These are phyloP conservation scores for Acanthosoma haemorrhoidale DNA, from an alignment of 2,888 invertebrate species.

Conservation along the genomic window DNA sequence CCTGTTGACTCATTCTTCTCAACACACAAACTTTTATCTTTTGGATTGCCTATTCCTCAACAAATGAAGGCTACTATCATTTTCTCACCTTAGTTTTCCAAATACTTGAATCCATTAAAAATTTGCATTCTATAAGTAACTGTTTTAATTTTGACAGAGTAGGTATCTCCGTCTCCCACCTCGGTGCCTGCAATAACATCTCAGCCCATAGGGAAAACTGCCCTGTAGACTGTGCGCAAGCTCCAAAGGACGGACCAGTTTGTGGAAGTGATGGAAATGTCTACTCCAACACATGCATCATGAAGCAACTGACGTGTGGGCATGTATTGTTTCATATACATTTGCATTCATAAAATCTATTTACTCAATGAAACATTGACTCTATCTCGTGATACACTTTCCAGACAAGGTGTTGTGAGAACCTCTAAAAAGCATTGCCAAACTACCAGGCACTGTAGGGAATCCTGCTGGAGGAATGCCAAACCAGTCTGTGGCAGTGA, in stretches of 20 bases:
- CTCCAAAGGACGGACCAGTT: constrained; percentile 81
- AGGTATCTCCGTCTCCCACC: constrained; percentile 58
- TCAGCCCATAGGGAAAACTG: constrained; percentile 84
- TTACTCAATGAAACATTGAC: background rate
- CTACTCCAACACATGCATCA: constrained; percentile 87
- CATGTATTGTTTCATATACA: constrained; percentile 47
- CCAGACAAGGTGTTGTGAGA: constrained; percentile 74
- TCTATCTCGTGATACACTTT: constrained; percentile 42
- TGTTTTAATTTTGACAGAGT: constrained; percentile 22
- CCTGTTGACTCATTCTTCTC: no score
- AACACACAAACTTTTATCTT: no score
- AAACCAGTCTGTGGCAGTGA: constrained; percentile 86
- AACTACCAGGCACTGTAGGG: constrained; percentile 83
- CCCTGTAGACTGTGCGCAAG: constrained; percentile 78
- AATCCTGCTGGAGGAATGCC: constrained; percentile 85
- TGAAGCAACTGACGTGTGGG: constrained; percentile 87
- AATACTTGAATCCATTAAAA: background rate
- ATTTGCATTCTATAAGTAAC: background rate
- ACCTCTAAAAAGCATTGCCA: constrained; percentile 88
- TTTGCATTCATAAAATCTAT: background rate
- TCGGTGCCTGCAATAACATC: constrained; percentile 61
- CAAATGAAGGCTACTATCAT: no score
- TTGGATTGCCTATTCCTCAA: no score
- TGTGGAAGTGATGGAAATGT: constrained; percentile 90
- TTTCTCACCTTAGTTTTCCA: no score